Conservation (phyloP, 2,888 invertebrate genomes). For the Sphaeridia pumilis region DNA sequence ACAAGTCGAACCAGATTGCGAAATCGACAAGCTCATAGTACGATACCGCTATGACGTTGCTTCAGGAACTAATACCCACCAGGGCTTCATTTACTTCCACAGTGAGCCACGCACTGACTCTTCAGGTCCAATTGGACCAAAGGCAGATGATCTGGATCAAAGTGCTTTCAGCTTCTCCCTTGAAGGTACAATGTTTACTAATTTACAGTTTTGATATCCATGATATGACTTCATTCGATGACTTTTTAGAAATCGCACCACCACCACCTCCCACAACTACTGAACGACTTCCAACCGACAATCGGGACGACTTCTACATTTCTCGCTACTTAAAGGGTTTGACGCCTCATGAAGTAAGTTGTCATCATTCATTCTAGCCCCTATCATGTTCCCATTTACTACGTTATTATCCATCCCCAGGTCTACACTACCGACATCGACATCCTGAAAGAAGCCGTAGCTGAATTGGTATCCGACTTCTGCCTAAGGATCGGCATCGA, state of each 20-base stretch:
- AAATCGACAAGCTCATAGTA: not conserved
- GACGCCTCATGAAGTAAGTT: not conserved
- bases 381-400: too few species aligned
- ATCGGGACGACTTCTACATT: not conserved
- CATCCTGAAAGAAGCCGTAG: not conserved
- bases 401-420: too few species aligned
- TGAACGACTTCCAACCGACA: not conserved
- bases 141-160: too few species aligned
- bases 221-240: too few species aligned
- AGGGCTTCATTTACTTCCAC: not conserved
- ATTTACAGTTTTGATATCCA: too few species aligned
- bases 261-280: not conserved
- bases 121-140: too few species aligned
- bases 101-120: not conserved
- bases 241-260: not conserved
- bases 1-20: not conserved
- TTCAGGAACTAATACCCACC: not conserved
- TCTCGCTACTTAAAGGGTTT: not conserved
- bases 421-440: too few species aligned
- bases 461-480: not conserved
- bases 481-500: not conserved
- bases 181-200: too few species aligned
- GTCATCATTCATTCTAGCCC: too few species aligned
- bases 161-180: too few species aligned
- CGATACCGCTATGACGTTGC: not conserved